A percentile compares a stretch with the other conserved stretches of the same genome.
These are phyloP conservation scores for Cheilosia vernalis DNA, from an alignment of 2,888 invertebrate species.

Conservation along the genomic window DNA sequence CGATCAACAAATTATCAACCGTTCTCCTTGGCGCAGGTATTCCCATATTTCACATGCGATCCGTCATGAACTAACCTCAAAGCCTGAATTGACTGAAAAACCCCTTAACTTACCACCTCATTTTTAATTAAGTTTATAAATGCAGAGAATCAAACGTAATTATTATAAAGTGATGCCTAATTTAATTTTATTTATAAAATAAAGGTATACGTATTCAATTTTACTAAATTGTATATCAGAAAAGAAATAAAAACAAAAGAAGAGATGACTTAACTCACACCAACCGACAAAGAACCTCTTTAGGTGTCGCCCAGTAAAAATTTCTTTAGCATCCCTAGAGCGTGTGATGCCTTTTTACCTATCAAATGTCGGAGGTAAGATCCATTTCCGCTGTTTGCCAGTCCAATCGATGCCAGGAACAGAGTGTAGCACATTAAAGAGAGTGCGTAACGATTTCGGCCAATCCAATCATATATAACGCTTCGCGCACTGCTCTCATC, in stretches of 20 bases:
- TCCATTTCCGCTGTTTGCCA: slow-evolving; percentile 86
- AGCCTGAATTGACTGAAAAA: no score
- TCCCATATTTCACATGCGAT: no score
- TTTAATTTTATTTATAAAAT: slow-evolving; percentile 64
- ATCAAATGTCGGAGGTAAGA: slow-evolving; percentile 62
- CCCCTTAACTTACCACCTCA: no score
- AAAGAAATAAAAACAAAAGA: no score
- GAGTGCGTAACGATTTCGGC: slow-evolving; percentile 86
- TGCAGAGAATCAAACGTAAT: no score
- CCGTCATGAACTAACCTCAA: no score
- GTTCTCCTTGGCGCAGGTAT: no score
- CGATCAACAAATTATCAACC: no score
- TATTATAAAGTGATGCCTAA: no score
- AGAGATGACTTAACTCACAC: slow-evolving; percentile 30
- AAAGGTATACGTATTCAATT: slow-evolving; percentile 50
- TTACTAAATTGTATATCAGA: slow-evolving; percentile 49
- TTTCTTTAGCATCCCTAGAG: slow-evolving; percentile 50
- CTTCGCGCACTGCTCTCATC: slow-evolving; percentile 65
- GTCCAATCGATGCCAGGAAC: slow-evolving; percentile 86
- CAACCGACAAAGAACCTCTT: background rate
- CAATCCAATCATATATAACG: slow-evolving; percentile 84
- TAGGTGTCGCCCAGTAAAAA: slow-evolving; percentile 59
- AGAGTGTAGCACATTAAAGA: slow-evolving; percentile 87
- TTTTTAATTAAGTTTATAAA: no score
- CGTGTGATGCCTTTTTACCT: slow-evolving; percentile 60